Evolutionary conservation across 2,797 vertebrate genomes (phyloP).

Genomic region (Chelon labrosus): DNA sequence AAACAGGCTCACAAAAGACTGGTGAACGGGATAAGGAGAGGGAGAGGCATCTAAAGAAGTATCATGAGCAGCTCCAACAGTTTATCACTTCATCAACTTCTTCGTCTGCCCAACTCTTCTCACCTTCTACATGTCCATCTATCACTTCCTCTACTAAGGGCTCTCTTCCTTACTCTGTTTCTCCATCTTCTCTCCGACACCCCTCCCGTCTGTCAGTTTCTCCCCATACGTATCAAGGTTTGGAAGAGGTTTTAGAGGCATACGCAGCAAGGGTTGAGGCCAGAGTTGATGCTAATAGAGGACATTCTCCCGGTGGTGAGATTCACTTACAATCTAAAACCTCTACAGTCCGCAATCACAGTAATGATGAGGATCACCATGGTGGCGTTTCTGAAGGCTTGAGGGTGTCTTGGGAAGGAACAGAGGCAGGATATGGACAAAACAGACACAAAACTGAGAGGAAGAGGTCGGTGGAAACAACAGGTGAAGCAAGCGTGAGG

Average conservation of each 20-base stretch:
- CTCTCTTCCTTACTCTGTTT: conserved; percentile 25
- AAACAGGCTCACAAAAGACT: conserved; percentile 15
- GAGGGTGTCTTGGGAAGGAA: conserved; percentile 11
- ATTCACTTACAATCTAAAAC: conserved; percentile 21
- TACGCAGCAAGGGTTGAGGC: conserved; percentile 63
- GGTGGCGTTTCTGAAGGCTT: conserved; percentile 2
- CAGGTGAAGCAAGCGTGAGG: conserved; percentile 14
- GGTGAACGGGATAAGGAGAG: conserved; percentile 78
- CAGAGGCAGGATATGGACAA: conserved; percentile 14
- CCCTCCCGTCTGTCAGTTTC: conserved; percentile 25
- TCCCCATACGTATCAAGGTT: conserved; percentile 20
- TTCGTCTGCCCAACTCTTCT: conserved; percentile 31
- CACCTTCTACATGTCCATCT: conserved; percentile 72
- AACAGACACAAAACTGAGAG: conserved; percentile 11
- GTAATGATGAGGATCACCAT: conserved; percentile 6
- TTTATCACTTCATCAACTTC: conserved; percentile 71
- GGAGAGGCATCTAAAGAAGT: conserved; percentile 87
- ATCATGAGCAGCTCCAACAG: conserved; percentile 92
- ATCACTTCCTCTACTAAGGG: conserved; percentile 74
- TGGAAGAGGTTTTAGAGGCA: conserved; percentile 74
- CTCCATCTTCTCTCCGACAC: conserved; percentile 30
- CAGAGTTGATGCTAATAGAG: conserved; percentile 26
- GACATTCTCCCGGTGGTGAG: conserved; percentile 19
- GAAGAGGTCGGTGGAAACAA: conserved; percentile 11
- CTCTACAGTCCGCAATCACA: conserved; percentile 14